phyloP scores from a whole-genome alignment of 2,888 invertebrate genomes.

The Periphyllus acericola region DNA sequence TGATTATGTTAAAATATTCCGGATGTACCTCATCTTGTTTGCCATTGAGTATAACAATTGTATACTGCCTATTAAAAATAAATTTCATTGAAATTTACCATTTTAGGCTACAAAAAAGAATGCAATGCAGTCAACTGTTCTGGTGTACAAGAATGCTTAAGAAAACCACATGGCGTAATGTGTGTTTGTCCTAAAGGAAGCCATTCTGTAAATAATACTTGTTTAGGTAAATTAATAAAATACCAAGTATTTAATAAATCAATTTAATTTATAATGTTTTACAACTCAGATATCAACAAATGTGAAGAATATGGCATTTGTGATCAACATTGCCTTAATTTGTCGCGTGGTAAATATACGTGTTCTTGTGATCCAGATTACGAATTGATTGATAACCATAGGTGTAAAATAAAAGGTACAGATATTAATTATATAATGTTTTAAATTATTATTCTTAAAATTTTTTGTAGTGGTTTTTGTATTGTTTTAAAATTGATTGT shows the following conservation, averaged over 20 bases:
- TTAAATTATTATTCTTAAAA: background rate
- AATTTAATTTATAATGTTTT: background rate
- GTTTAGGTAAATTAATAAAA: slow-evolving; percentile 67
- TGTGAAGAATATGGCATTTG: slow-evolving; percentile 71
- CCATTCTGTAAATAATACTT: slow-evolving; percentile 64
- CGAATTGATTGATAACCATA: slow-evolving; percentile 70
- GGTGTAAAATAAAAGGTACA: slow-evolving; percentile 70
- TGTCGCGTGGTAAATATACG: slow-evolving; percentile 70
- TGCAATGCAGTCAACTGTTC: slow-evolving; percentile 32
- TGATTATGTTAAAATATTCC: too few relatives aligned
- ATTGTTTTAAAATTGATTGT: slow-evolving; percentile 62
- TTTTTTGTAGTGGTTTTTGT: background rate
- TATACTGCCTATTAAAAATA: too few relatives aligned
- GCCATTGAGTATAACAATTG: too few relatives aligned
- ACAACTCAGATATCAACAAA: slow-evolving; percentile 65
- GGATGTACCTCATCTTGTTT: too few relatives aligned
- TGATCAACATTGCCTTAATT: slow-evolving; percentile 76
- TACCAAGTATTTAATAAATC: slow-evolving; percentile 4
- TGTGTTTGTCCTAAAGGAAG: slow-evolving; percentile 70
- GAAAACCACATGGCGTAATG: slow-evolving; percentile 53
- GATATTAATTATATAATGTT: background rate
- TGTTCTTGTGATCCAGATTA: slow-evolving; percentile 76
- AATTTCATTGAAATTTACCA: background rate
- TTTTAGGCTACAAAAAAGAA: slow-evolving; percentile 16
- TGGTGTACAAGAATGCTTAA: slow-evolving; percentile 29